Evolutionary conservation across 1,140 invertebrate genomes (phyloP).

Genomic region (Myzus persicae): DNA sequence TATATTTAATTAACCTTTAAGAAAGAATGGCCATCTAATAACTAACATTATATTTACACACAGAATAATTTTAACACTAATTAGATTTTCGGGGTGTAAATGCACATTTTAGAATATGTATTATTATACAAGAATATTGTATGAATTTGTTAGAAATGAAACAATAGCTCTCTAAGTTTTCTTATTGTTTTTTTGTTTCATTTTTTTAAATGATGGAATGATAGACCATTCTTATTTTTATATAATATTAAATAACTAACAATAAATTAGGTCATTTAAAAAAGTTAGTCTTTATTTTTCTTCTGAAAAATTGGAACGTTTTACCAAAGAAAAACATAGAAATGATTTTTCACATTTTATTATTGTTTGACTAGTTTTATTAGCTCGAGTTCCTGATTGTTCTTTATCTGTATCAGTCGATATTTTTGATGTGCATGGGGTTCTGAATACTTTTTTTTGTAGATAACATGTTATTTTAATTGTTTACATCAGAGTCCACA

Average conservation of each 20-base stretch:
- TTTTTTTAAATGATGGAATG: neutral
- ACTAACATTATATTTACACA: neutral
- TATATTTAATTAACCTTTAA: neutral
- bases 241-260: neutral
- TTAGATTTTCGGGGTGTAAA: neutral
- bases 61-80: neutral
- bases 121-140: neutral
- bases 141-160: neutral
- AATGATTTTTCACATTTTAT: conserved; percentile 34
- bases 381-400: conserved; percentile 19
- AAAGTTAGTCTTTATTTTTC: conserved; percentile 23
- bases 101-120: neutral
- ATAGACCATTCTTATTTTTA: conserved; percentile 8
- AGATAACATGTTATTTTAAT: neutral
- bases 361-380: conserved; percentile 34
- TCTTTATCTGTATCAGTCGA: neutral
- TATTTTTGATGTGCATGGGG: neutral
- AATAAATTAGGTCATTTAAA: neutral
- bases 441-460: neutral
- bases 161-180: neutral
- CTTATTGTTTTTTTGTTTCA: neutral
- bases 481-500: neutral
- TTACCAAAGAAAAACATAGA: conserved; percentile 50
- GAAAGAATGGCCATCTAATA: neutral
- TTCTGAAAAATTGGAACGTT: conserved; percentile 6